Evolutionary conservation across 1,140 invertebrate genomes (phyloP).

Genomic region (Ceratina australensis): DNA sequence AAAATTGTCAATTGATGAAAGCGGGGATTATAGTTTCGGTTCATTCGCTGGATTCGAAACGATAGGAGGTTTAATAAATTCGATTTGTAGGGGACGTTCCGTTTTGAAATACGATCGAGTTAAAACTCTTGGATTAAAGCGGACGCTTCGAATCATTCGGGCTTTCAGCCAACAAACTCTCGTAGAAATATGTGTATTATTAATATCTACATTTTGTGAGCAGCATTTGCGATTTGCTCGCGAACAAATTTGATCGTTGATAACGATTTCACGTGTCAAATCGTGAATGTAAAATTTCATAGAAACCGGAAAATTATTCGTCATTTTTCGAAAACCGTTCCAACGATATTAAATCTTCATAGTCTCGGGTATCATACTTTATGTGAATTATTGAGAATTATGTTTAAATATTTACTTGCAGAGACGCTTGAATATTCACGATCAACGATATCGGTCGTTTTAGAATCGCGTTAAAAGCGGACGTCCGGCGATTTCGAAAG

Average conservation of each 20-base stretch:
- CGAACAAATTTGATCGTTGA: not conserved
- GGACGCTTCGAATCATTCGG: not conserved
- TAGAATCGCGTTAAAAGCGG: not conserved
- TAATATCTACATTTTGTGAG: not conserved
- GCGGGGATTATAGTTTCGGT: not conserved
- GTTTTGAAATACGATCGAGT: constrained; percentile 3
- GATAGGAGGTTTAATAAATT: not conserved
- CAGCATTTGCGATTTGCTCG: not conserved
- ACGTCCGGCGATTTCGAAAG: constrained; percentile 4
- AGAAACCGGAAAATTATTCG: too few species aligned
- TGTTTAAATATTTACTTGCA: not conserved
- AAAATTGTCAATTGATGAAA: not conserved
- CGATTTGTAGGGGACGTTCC: not conserved
- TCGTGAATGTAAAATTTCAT: too few species aligned
- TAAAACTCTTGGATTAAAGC: not conserved
- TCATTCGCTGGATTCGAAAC: not conserved
- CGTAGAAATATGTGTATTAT: not conserved
- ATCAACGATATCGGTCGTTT: not conserved
- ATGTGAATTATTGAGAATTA: not conserved
- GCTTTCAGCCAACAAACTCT: not conserved
- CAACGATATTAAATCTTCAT: too few species aligned
- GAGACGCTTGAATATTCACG: not conserved
- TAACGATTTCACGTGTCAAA: too few species aligned
- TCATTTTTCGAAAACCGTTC: too few species aligned
- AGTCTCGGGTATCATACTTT: too few species aligned